Evolutionary conservation across 2,888 invertebrate genomes (phyloP).

Genomic region (Caenorhabditis becei): DNA sequence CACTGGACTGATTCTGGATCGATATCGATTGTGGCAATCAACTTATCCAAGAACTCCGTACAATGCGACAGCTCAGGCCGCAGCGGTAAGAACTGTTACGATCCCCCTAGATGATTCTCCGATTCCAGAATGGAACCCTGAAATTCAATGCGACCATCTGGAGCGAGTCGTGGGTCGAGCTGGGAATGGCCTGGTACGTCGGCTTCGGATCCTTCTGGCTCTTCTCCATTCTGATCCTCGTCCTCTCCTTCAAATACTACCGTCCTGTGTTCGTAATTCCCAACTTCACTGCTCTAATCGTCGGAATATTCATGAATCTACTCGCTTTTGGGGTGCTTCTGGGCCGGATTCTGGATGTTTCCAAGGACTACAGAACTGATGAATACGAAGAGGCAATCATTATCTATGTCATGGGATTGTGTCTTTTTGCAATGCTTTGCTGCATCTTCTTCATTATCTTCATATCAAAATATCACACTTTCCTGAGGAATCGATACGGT

Average conservation of each 20-base stretch:
- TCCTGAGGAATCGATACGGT: constrained; percentile 70
- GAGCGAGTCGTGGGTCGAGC: constrained; percentile 73
- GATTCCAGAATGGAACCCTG: constrained; percentile 61
- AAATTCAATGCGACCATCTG: constrained; percentile 69
- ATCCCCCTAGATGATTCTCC: not conserved
- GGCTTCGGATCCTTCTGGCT: constrained; percentile 75
- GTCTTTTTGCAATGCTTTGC: constrained; percentile 69
- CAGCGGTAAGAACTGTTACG: constrained; percentile 21
- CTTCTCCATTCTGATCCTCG: constrained; percentile 72
- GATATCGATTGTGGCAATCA: constrained; percentile 70
- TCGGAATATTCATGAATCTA: constrained; percentile 74
- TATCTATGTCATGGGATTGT: constrained; percentile 70
- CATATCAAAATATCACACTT: constrained; percentile 69
- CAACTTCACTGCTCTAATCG: constrained; percentile 73
- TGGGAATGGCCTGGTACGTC: constrained; percentile 75
- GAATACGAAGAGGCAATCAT: constrained; percentile 69
- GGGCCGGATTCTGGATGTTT: constrained; percentile 64
- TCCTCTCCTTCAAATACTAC: constrained; percentile 76
- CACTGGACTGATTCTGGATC: constrained; percentile 71
- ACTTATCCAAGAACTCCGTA: constrained; percentile 58
- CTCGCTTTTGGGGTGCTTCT: constrained; percentile 73
- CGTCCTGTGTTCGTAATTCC: constrained; percentile 77
- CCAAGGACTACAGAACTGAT: constrained; percentile 70
- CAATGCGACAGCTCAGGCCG: constrained; percentile 68
- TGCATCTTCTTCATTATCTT: constrained; percentile 70